Evolutionary conservation across 2,888 invertebrate genomes (phyloP).

Genomic region (Poecilus cupreus): DNA sequence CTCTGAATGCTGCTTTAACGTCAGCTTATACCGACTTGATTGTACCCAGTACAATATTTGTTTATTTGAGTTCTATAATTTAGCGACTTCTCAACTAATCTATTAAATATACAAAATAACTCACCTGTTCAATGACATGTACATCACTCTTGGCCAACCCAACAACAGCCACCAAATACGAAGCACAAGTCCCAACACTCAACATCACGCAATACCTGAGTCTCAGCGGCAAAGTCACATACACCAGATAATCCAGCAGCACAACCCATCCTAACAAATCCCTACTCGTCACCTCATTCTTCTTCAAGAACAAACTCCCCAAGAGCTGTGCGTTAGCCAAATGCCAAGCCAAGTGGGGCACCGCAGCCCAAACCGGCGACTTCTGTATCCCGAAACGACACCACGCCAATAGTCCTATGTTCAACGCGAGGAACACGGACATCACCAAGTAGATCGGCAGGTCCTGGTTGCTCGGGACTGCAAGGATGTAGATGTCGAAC

Average conservation of each 20-base stretch:
- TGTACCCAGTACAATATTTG: too few species aligned
- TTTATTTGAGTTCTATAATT: too few species aligned
- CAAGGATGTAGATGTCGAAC: constrained; percentile 79
- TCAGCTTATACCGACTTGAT: too few species aligned
- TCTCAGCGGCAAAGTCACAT: constrained; percentile 83
- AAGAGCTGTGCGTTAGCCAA: constrained; percentile 79
- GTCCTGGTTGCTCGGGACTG: constrained; percentile 75
- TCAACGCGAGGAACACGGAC: constrained; percentile 70
- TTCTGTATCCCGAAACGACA: constrained; percentile 66
- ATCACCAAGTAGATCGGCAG: constrained; percentile 69
- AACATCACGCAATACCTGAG: constrained; percentile 78
- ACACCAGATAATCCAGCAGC: constrained; percentile 82
- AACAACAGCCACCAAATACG: constrained; percentile 77
- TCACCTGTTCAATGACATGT: constrained; percentile 74
- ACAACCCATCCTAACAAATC: constrained; percentile 84
- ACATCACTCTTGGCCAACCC: constrained; percentile 75
- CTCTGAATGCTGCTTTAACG: too few species aligned
- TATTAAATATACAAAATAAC: too few species aligned
- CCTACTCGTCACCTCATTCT: constrained; percentile 76
- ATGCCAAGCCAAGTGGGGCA: constrained; percentile 81
- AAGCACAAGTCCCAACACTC: constrained; percentile 77
- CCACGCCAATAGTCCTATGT: constrained; percentile 70
- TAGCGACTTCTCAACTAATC: too few species aligned
- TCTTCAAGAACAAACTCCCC: constrained; percentile 78
- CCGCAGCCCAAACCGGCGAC: constrained; percentile 74